Percentiles rank a stretch among this genome's conserved stretches.
These are phyloP conservation scores for Amazona vittata DNA, from an alignment of 2,113 vertebrate species.

Conservation along the genomic window DNA sequence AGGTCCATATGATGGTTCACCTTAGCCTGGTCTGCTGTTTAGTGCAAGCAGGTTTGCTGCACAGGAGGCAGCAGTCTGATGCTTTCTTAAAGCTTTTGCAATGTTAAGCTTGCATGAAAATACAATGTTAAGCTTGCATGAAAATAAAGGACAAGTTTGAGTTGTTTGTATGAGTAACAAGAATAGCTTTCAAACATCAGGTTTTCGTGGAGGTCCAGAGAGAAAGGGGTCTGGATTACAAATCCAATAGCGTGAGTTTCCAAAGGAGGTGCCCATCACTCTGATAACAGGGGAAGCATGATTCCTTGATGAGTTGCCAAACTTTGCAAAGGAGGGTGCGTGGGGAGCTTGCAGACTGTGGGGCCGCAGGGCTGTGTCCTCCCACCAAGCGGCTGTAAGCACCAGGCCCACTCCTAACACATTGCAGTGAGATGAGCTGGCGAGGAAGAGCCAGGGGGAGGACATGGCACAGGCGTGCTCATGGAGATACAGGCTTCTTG, in stretches of 20 bases:
- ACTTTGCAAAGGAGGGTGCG: background rate
- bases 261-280: background rate
- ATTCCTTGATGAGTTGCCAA: accelerated
- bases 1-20: background rate
- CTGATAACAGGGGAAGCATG: background rate
- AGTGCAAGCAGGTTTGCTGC: background rate
- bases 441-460: background rate
- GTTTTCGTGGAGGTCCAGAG: background rate
- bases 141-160: background rate
- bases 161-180: background rate
- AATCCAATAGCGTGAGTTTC: accelerated
- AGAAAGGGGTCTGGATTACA: background rate
- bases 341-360: background rate
- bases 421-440: background rate
- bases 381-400: background rate
- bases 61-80: background rate
- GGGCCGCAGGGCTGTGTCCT: background rate
- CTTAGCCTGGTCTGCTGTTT: background rate
- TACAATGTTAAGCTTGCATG: background rate
- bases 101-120: no score
- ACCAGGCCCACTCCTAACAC: background rate
- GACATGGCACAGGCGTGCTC: background rate
- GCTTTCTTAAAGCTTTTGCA: background rate
- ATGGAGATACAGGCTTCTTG: background rate
- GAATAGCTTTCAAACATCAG: background rate